phyloP scores from a whole-genome alignment of 2,113 vertebrate species.

The Ceyx melanurus region DNA sequence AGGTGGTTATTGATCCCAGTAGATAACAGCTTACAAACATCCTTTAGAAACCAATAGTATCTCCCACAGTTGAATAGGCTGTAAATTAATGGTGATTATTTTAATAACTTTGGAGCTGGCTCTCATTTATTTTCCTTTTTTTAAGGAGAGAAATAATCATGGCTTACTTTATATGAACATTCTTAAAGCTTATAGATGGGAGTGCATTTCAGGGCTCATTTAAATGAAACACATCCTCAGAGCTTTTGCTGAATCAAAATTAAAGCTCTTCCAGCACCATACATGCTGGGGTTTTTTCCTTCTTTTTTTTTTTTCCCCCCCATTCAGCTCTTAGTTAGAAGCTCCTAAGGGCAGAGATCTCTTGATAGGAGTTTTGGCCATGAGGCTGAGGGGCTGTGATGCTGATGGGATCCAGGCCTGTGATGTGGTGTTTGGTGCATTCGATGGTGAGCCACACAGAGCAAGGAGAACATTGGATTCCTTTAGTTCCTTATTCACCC shows the following conservation, averaged over 20 bases:
- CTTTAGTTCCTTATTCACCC: background rate
- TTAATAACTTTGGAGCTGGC: background rate
- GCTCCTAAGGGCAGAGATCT: constrained; percentile 38
- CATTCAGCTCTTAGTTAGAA: background rate
- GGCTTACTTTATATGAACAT: constrained; percentile 1
- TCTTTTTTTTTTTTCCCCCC: no score
- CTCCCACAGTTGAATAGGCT: background rate
- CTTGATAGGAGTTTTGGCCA: background rate
- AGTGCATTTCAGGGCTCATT: background rate
- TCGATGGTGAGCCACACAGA: constrained; percentile 22
- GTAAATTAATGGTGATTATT: constrained; percentile 16
- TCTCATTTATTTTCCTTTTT: background rate
- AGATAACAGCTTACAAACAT: background rate
- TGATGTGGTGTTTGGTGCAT: background rate
- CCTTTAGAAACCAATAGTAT: background rate
- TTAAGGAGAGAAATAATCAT: background rate
- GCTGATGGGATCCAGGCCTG: background rate
- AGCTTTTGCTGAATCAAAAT: background rate
- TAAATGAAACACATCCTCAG: background rate
- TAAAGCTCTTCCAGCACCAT: background rate
- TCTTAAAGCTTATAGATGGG: background rate
- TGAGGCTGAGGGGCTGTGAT: background rate
- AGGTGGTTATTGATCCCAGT: constrained; percentile 45
- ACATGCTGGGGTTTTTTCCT: fast-evolving
- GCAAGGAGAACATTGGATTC: constrained; percentile 13